phyloP scores from a whole-genome alignment of 2,888 invertebrate species.

The Gari tellinella region DNA sequence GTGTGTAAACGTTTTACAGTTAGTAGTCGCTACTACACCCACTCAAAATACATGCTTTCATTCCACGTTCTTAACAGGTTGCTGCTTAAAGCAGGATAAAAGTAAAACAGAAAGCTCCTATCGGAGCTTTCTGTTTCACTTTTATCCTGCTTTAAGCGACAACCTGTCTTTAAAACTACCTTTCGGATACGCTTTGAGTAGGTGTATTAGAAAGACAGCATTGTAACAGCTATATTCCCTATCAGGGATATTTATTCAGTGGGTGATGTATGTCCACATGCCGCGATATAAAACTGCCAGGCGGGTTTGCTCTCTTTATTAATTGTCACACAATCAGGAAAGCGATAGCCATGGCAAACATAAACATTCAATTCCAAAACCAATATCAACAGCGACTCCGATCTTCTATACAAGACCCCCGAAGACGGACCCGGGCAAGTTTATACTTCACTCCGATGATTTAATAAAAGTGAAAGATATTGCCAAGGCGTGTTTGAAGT shows the following conservation, averaged over 20 bases:
- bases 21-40: too few species aligned
- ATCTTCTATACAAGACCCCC: slow-evolving; percentile 1
- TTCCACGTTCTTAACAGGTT: too few species aligned
- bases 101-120: too few species aligned
- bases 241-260: slow-evolving; percentile 26
- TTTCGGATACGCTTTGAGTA: too few species aligned
- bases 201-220: too few species aligned
- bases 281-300: slow-evolving; percentile 48
- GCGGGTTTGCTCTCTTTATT: slow-evolving; percentile 37
- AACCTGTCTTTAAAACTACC: too few species aligned
- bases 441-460: slow-evolving; percentile 14
- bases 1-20: too few species aligned
- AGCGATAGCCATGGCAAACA: slow-evolving; percentile 44
- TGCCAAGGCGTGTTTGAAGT: slow-evolving; percentile 11
- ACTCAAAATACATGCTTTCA: too few species aligned
- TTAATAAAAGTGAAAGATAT: slow-evolving; percentile 18
- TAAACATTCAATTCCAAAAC: slow-evolving; percentile 27
- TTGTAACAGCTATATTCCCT: not conserved
- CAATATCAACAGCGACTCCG: slow-evolving; percentile 14
- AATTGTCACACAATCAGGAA: slow-evolving; percentile 37
- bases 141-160: too few species aligned
- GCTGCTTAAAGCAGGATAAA: too few species aligned
- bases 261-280: slow-evolving; percentile 30
- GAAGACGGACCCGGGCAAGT: slow-evolving; percentile 16
- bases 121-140: too few species aligned